Evolutionary conservation across 2,113 vertebrate genomes (phyloP).

Genomic region (Otus sunia): DNA sequence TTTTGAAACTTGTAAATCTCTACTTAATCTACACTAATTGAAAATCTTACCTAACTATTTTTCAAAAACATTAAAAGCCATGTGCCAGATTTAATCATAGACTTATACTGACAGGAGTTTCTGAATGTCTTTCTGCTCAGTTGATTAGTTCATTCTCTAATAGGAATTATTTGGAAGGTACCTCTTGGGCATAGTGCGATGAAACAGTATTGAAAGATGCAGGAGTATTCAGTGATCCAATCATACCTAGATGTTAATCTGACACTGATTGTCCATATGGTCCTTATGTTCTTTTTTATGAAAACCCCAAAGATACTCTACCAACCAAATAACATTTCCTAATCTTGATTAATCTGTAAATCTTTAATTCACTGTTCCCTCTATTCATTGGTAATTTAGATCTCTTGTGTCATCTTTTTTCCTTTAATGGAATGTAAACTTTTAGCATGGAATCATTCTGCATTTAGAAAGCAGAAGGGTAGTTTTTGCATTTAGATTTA

Average conservation of each 20-base stretch:
- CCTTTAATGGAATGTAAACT: background rate
- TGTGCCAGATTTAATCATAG: background rate
- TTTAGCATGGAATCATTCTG: background rate
- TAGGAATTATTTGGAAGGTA: background rate
- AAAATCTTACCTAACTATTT: background rate
- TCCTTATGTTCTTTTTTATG: background rate
- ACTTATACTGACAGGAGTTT: background rate
- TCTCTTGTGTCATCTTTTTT: background rate
- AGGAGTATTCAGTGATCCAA: background rate
- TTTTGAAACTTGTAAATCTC: background rate
- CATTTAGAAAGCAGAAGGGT: background rate
- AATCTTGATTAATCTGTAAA: background rate
- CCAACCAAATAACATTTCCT: background rate
- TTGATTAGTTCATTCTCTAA: background rate
- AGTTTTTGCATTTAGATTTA: background rate
- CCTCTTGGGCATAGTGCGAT: background rate
- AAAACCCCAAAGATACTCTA: background rate
- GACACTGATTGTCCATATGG: background rate
- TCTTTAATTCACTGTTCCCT: background rate
- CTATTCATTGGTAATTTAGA: background rate
- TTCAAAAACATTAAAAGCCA: background rate
- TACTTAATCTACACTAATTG: background rate
- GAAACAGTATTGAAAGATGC: background rate
- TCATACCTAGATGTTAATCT: background rate
- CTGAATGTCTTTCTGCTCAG: background rate